Percentiles rank a stretch among this genome's conserved stretches.
phyloP scores from a whole-genome alignment of 2,113 vertebrate species.

The Antennarius striatus region DNA sequence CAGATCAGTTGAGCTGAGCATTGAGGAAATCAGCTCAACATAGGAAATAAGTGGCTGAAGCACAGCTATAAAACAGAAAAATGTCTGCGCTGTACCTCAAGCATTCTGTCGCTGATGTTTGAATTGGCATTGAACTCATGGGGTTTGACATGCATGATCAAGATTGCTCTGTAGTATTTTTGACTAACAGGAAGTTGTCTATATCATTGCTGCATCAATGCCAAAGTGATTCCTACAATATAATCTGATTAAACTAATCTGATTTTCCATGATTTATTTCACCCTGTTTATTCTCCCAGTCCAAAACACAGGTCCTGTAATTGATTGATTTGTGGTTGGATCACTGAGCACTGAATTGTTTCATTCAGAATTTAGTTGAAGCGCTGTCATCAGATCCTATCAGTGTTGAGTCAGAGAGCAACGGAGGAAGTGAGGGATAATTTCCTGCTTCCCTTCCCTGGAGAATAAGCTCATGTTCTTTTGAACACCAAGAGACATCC shows the following conservation, averaged over 20 bases:
- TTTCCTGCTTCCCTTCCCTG: conserved; percentile 28
- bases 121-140: not conserved
- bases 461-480: conserved; percentile 18
- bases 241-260: conserved; percentile 1
- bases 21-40: too few species aligned
- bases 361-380: conserved; percentile 14
- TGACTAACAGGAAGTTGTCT: not conserved
- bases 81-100: too few species aligned
- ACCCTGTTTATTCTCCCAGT: not conserved
- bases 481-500: not conserved
- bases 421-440: conserved; percentile 19
- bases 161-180: conserved; percentile 2
- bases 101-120: not conserved
- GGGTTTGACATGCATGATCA: not conserved
- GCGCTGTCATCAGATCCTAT: conserved; percentile 3
- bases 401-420: conserved; percentile 18
- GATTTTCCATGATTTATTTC: not conserved
- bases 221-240: conserved; percentile 1
- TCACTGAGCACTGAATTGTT: conserved; percentile 6
- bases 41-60: too few species aligned
- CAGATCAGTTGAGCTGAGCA: too few species aligned
- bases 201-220: not conserved
- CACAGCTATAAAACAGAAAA: too few species aligned
- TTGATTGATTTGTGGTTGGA: not conserved
- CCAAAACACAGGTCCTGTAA: not conserved